Evolutionary conservation across 1,140 invertebrate genomes (phyloP), one percentile per base, ranked within the genome.

Genomic region (Dreissena polymorpha): DNA sequence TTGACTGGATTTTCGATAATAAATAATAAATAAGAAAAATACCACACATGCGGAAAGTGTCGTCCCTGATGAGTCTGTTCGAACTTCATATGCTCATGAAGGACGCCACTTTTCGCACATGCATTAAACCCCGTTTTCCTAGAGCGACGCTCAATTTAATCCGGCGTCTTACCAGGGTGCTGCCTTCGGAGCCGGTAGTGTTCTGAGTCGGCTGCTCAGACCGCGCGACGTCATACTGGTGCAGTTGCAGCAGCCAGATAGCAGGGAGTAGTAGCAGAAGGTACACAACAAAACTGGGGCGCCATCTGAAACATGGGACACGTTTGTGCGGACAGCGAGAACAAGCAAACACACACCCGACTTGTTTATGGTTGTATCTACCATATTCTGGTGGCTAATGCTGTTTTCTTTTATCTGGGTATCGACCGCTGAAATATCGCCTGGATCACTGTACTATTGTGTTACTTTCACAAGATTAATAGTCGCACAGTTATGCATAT

Each of bases 271-370:
- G 85, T 23, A 84, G 65, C 49, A 50, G 25, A 64, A 89, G 80
- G 83, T 87, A 90, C 80, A 86, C 85, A 51, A 90, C 81, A 53
- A 89, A 87, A 81, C 84, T 83, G 6, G 87, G 82, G 18, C 86
- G 86, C 55, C 88, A 86, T 86, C 89, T 90, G 57, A 18, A 73
- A 60, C 16, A n/a, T 2, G 57, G 21, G 3, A 18, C 57, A 60
- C 57, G 21, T 8, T 60, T 60, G 57, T 6, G 21, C 21, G 57
- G 21, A 6, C 16, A n/a, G 16, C 21, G 57, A 18, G 21, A 2
- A 23, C 16, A 60, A 23, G 21, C 57, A 60, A n/a, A 60, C n/a
- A n/a, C 16, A 60, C 57, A 60, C 16, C 57, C 16, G 21, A 18
- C 2, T 60, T 60, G 57, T n/a, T 12, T 60, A n/a, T n/a, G 21